phyloP scores from a whole-genome alignment of 23 tunicate species.

The Halocynthia roretzi region DNA sequence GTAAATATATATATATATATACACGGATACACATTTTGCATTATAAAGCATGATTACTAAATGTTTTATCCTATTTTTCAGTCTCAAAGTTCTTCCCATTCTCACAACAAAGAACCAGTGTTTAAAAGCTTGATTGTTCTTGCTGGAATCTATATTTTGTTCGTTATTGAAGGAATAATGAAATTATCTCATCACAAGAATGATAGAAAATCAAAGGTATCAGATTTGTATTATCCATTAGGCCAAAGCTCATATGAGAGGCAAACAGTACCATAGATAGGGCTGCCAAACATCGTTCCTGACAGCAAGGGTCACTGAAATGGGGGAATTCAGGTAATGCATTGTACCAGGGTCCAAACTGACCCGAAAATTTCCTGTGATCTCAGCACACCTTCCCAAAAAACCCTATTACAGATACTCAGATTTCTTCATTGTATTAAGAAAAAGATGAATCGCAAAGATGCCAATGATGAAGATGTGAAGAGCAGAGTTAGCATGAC shows the following conservation, averaged over 20 bases:
- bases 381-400: too few relatives aligned
- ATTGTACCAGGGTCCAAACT: too few relatives aligned
- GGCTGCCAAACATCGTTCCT: too few relatives aligned
- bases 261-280: too few relatives aligned
- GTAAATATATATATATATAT: too few relatives aligned
- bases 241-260: too few relatives aligned
- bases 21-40: too few relatives aligned
- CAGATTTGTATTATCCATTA: neutral
- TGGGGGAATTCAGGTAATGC: too few relatives aligned
- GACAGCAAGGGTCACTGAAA: too few relatives aligned
- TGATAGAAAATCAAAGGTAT: conserved; percentile 3
- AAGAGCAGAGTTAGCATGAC: neutral
- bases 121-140: conserved; percentile 51
- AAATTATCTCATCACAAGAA: conserved; percentile 33
- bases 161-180: conserved; percentile 79
- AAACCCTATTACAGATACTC: too few relatives aligned
- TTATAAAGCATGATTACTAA: too few relatives aligned
- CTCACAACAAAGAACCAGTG: conserved; percentile 18
- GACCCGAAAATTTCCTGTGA: too few relatives aligned
- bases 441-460: neutral
- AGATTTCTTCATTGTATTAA: neutral
- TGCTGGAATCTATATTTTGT: conserved; percentile 66
- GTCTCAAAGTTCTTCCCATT: conserved; percentile 22
- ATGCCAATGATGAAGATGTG: neutral
- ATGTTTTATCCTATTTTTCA: neutral